These are phyloP conservation scores for Eueides isabella DNA, from an alignment of 1,140 invertebrate genomes.

Conservation along the genomic window DNA sequence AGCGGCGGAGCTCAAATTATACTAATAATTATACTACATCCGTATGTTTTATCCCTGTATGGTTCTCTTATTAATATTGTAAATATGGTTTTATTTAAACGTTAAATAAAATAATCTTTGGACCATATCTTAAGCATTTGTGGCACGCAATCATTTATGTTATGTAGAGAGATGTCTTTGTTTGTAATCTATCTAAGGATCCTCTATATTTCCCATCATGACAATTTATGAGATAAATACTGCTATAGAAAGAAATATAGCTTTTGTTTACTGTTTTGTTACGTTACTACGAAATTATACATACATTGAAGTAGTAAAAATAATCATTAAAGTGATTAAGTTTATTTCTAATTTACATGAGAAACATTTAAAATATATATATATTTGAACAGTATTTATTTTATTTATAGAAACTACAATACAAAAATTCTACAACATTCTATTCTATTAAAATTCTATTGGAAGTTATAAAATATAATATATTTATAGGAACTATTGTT, in stretches of 20 bases:
- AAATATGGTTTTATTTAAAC: conserved; percentile 35
- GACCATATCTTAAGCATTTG: conserved; percentile 40
- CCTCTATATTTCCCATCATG: not conserved
- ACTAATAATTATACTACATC: not conserved
- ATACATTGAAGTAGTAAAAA: too few relatives aligned
- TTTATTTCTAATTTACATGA: too few relatives aligned
- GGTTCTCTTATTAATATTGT: conserved; percentile 30
- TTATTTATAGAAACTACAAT: too few relatives aligned
- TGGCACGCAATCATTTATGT: conserved; percentile 39
- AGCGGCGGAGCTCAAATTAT: too few relatives aligned
- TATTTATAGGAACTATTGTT: too few relatives aligned
- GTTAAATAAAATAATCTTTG: conserved; percentile 40
- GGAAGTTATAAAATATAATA: too few relatives aligned
- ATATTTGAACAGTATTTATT: not conserved
- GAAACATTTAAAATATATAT: not conserved
- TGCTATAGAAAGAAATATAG: not conserved
- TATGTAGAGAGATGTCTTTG: conserved; percentile 25
- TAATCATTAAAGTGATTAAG: too few relatives aligned
- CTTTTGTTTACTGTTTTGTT: not conserved
- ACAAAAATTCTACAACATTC: too few relatives aligned
- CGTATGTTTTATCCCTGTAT: not conserved
- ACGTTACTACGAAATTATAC: too few relatives aligned
- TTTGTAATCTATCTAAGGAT: not conserved
- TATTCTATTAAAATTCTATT: too few relatives aligned
- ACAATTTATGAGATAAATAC: not conserved